These are phyloP conservation scores for Colinus virginianus DNA, from an alignment of 2,113 vertebrate species.

Conservation along the genomic window DNA sequence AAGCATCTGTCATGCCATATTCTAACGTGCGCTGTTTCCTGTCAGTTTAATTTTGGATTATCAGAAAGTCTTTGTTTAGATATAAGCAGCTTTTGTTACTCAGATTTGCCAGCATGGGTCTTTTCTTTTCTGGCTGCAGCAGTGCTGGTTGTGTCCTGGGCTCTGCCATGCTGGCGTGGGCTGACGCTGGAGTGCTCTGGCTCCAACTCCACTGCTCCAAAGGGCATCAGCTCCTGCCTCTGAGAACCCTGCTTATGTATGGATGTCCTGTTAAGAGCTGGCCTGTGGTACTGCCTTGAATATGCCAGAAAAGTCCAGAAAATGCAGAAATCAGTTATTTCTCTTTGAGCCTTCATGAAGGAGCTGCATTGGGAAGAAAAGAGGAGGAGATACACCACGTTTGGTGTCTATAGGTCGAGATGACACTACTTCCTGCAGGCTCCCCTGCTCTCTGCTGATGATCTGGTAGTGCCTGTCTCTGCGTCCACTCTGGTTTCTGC, in stretches of 20 bases:
- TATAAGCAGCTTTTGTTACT: background rate
- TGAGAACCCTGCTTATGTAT: rapidly evolving
- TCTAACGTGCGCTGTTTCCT: slow-evolving; percentile 21
- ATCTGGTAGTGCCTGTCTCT: background rate
- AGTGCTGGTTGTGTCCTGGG: rapidly evolving
- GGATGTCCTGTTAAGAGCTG: background rate
- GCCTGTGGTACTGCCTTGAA: background rate
- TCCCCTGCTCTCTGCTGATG: background rate
- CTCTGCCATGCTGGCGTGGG: rapidly evolving
- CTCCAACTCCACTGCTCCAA: rapidly evolving
- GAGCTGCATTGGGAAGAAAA: background rate
- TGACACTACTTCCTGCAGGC: background rate
- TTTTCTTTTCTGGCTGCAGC: background rate
- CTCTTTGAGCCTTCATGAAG: background rate
- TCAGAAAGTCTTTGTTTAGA: slow-evolving; percentile 38
- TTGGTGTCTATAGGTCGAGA: background rate
- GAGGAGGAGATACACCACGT: background rate
- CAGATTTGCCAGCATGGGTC: background rate
- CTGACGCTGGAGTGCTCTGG: background rate
- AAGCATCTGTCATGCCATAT: slow-evolving; percentile 3
- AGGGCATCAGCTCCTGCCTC: background rate
- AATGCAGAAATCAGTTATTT: background rate
- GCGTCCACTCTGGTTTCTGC: background rate
- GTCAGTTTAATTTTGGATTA: slow-evolving; percentile 30
- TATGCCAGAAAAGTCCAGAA: background rate